Conservation (phyloP, 2,888 invertebrate species). For the Pterobdella sp. region DNA sequence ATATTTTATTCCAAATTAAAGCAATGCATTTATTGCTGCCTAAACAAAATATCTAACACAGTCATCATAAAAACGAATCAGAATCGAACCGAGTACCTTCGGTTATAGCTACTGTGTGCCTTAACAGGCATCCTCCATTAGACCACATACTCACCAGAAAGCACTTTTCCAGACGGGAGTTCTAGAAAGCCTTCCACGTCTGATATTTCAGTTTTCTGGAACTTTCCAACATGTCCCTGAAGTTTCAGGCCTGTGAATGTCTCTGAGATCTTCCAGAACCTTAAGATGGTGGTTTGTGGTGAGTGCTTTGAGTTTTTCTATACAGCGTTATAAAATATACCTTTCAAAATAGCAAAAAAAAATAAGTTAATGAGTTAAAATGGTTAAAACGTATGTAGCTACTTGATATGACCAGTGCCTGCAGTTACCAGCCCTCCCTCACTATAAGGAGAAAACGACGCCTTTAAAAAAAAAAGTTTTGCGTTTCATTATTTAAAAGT, state of each 20-base stretch:
- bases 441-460: constrained; percentile 72
- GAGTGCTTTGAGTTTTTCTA: not conserved
- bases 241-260: constrained; percentile 86
- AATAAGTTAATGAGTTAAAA: not conserved
- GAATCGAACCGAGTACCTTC: too few relatives aligned
- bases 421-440: constrained; percentile 71
- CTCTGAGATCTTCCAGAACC: constrained; percentile 84
- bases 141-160: constrained; percentile 25
- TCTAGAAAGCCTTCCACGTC: constrained; percentile 76
- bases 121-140: too few relatives aligned
- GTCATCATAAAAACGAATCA: too few relatives aligned
- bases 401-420: constrained; percentile 57
- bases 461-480: constrained; percentile 41
- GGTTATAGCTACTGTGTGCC: too few relatives aligned
- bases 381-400: constrained; percentile 4
- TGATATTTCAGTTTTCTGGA: constrained; percentile 83
- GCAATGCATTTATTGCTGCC: too few relatives aligned
- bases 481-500: constrained; percentile 45
- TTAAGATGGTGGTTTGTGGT: constrained; percentile 45
- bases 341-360: not conserved
- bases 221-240: constrained; percentile 77
- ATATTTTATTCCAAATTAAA: too few relatives aligned
- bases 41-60: too few relatives aligned
- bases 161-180: constrained; percentile 77
- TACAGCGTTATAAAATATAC: not conserved